Evolutionary conservation across 2,888 invertebrate genomes (phyloP).

Genomic region (Limnephilus marmoratus): DNA sequence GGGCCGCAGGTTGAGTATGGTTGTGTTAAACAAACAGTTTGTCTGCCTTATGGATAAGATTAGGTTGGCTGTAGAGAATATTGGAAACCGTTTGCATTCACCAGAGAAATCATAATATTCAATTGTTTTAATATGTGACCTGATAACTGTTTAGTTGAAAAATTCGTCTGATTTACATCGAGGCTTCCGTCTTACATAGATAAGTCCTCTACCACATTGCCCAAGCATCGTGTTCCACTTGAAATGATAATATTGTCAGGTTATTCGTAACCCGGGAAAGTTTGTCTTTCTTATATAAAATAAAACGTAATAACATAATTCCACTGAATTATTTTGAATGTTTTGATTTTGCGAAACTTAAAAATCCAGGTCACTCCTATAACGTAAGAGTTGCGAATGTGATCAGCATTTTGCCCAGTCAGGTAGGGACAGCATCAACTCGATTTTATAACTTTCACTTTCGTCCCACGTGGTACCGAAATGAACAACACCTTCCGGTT

Average conservation of each 20-base stretch:
- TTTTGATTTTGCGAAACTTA: not conserved
- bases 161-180: no score
- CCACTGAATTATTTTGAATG: not conserved
- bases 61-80: not conserved
- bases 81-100: not conserved
- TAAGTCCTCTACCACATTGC: no score
- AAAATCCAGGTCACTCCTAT: not conserved
- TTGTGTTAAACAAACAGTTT: not conserved
- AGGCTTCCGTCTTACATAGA: no score
- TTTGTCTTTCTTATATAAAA: no score
- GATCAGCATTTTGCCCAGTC: not conserved
- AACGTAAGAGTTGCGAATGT: not conserved
- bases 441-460: constrained; percentile 2
- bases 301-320: not conserved
- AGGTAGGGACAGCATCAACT: not conserved
- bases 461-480: not conserved
- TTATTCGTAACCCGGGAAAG: no score
- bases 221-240: no score
- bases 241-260: no score
- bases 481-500: not conserved
- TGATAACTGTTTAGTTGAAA: no score
- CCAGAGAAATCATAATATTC: no score
- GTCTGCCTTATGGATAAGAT: not conserved
- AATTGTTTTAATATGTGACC: no score
- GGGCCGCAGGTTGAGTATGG: no score